Evolutionary conservation across 2,797 vertebrate genomes (phyloP).

Genomic region (Semaprochilodus insignis): DNA sequence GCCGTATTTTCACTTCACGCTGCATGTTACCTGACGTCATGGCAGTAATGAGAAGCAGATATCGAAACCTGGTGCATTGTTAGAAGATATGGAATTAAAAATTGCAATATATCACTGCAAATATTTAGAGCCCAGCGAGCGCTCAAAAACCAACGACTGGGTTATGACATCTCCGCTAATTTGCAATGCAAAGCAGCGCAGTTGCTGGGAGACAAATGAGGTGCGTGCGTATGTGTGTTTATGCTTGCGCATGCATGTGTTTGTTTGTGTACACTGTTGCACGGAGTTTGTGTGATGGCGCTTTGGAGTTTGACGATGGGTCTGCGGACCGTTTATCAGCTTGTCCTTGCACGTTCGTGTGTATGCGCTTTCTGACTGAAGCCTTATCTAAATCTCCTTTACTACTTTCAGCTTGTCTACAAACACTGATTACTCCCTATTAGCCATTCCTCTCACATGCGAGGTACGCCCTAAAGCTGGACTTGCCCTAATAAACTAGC

Average conservation of each 20-base stretch:
- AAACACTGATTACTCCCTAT: conserved; percentile 21
- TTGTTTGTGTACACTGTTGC: conserved; percentile 1
- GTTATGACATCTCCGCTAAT: conserved; percentile 46
- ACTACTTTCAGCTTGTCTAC: conserved; percentile 31
- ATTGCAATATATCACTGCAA: conserved; percentile 8
- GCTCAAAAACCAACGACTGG: conserved; percentile 32
- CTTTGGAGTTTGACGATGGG: conserved; percentile 23
- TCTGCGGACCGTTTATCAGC: conserved; percentile 23
- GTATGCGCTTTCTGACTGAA: neutral
- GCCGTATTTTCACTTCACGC: too few relatives aligned
- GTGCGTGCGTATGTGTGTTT: neutral
- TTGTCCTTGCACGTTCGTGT: conserved; percentile 14
- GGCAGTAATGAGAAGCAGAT: neutral
- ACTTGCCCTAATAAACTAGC: conserved; percentile 47
- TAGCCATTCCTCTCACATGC: conserved; percentile 34
- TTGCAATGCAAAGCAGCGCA: conserved; percentile 42
- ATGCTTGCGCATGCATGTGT: neutral
- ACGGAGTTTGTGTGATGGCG: conserved; percentile 7
- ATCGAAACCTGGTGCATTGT: neutral
- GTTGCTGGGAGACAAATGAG: conserved; percentile 43
- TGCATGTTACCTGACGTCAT: too few relatives aligned
- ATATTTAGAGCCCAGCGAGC: conserved; percentile 10
- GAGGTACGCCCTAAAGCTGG: conserved; percentile 35
- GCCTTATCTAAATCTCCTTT: conserved; percentile 35
- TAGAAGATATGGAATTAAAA: conserved; percentile 20